Evolutionary conservation across 2,888 invertebrate species (phyloP), one percentile per base, ranked within the genome.

Genomic region (Andrena haemorrhoa): DNA sequence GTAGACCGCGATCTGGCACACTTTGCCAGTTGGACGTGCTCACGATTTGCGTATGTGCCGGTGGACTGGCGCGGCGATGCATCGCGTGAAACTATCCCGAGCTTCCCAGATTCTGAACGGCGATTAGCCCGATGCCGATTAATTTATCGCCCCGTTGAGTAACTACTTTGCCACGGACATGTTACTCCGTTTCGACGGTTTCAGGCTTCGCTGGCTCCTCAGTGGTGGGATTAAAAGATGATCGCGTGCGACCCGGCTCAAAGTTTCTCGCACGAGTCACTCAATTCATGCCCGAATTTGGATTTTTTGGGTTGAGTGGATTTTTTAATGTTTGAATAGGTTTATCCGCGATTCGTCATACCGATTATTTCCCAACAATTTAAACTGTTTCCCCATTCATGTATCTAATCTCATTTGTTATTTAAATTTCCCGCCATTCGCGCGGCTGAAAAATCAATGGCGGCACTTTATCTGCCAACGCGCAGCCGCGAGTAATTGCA

Each of bases 1-100:
- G 65, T 35, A 58, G 26, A 58, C 65, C 65, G 53, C 66, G 78
- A 79, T 79, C 66, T 88, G 87, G 86, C 87, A 88, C 74, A 88
- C 88, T 86, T 87, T 74, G 80, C 47, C 53, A 56, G 68, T 56
- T 56, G 26, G 63, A 47, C 7, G 82, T 71, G 66, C 65, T 75
- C 83, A 76, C 79, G 86, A 88, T 84, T 82, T 71, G 77, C 76
- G 76, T 82, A 73, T 51, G 56, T 53, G 35, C 41, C 53, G 63
- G 51, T 65, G 63, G 53, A 29, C 58, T 70, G 58, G 58, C 56
- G 63, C 63, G 71, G 47, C 33, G 71, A 31, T 75, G 58, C 69
- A 72, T 73, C 73, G 77, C 81, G 86, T 78, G 75, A 84, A 87
- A 84, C 77, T 73, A 77, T 82, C 80, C 81, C 49, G 64, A 68